These are phyloP conservation scores for Ectemnius continuus DNA, from an alignment of 2,888 invertebrate genomes.

Conservation along the genomic window DNA sequence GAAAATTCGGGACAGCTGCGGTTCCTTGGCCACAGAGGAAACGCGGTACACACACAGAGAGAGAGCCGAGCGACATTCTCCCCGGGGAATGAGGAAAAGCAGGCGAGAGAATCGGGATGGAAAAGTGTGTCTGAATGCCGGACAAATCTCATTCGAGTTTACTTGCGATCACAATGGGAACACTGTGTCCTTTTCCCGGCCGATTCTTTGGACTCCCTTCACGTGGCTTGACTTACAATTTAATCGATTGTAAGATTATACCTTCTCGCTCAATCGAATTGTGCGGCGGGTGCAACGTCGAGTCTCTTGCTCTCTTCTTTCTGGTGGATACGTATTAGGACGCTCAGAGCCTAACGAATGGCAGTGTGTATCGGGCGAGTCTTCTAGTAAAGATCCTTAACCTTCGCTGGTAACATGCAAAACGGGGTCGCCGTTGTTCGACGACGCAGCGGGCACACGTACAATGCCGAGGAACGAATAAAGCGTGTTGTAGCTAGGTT, in stretches of 20 bases:
- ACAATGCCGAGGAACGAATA: slow-evolving; percentile 21
- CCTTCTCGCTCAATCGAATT: background rate
- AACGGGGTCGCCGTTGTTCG: slow-evolving; percentile 44
- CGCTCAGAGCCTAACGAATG: slow-evolving; percentile 8
- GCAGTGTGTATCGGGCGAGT: slow-evolving; percentile 14
- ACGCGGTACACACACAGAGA: no score
- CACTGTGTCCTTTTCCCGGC: slow-evolving; percentile 19
- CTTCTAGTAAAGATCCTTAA: slow-evolving; percentile 29
- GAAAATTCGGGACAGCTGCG: slow-evolving; percentile 53
- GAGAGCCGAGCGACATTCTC: background rate
- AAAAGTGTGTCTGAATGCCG: slow-evolving; percentile 4
- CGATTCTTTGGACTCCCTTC: slow-evolving; percentile 4
- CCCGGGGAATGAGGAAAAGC: slow-evolving; percentile 8
- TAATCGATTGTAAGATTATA: slow-evolving; percentile 14
- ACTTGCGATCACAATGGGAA: slow-evolving; percentile 24
- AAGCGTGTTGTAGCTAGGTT: slow-evolving; percentile 26
- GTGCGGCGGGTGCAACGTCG: background rate
- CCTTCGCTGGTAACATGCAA: slow-evolving; percentile 34
- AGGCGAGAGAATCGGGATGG: slow-evolving; percentile 17
- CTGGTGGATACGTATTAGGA: background rate
- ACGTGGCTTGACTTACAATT: slow-evolving; percentile 11
- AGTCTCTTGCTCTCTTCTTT: background rate
- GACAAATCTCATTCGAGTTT: background rate
- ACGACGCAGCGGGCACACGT: slow-evolving; percentile 40
- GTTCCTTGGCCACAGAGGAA: background rate